Percentiles rank a stretch among this genome's conserved stretches.
These are phyloP conservation scores for Crotalus helleri DNA, from an alignment of 2,113 vertebrate genomes.

Conservation along the genomic window DNA sequence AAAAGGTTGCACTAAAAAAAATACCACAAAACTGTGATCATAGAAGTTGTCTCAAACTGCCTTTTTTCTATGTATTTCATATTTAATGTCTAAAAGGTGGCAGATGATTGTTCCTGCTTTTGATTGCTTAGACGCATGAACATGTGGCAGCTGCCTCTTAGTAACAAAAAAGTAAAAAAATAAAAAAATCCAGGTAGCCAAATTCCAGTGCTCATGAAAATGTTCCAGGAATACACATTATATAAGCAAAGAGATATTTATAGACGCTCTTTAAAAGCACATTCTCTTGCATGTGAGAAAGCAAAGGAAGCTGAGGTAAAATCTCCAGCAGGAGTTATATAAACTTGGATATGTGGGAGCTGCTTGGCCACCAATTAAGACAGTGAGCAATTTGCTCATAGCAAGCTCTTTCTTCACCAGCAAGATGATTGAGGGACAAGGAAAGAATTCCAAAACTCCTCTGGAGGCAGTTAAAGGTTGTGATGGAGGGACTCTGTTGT, in stretches of 20 bases:
- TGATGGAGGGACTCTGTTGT: neutral
- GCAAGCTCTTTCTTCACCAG: neutral
- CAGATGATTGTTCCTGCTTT: neutral
- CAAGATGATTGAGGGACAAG: neutral
- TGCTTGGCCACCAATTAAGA: neutral
- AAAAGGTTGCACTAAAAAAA: neutral
- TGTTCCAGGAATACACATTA: constrained; percentile 3
- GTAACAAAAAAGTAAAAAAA: neutral
- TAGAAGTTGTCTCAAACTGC: neutral
- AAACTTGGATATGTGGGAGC: neutral
- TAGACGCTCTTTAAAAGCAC: constrained; percentile 12
- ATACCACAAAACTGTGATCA: neutral
- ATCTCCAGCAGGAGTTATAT: neutral
- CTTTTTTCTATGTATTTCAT: neutral
- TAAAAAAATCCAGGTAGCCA: neutral
- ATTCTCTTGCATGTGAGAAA: neutral
- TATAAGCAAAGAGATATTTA: constrained; percentile 17
- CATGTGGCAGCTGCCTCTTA: constrained; percentile 18
- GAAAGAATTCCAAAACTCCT: neutral
- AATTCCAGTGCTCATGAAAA: neutral
- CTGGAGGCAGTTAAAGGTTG: neutral
- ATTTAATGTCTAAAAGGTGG: constrained; percentile 1
- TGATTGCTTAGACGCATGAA: neutral
- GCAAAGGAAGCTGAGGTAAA: neutral
- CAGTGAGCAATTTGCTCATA: neutral